Evolutionary conservation across 2,888 invertebrate genomes (phyloP), one percentile per base, ranked within the genome.

Genomic region (Conchocele bisecta): DNA sequence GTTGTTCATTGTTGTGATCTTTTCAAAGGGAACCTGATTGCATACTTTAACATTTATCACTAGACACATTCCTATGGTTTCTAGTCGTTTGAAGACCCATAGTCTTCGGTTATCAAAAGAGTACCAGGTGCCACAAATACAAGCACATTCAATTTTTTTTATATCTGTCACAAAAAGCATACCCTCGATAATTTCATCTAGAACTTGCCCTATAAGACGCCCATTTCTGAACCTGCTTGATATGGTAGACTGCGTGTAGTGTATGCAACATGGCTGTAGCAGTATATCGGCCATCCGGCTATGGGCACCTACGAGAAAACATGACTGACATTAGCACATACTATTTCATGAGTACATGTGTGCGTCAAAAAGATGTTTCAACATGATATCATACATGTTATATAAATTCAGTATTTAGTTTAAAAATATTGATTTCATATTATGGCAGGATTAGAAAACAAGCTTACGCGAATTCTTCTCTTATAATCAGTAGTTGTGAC

Each of bases 61-160:
- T 1, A 57, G 39, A 15, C 66, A 29, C n/a, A 48, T 41, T 11
- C 57, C 67, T 4, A 71, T 22, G 20, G 37, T 41, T 50, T 75
- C 75, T 17, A 75, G 57, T 31, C 71, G 71, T 44, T 68, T 71
- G 29, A 71, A 68, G 4, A 75, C 64, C 67, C 71, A 75, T n/a
- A 75, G 28, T 26, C 75, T 35, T 17, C 75, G 50, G 53, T 75
- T 75, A 29, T 75, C 75, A 1, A 57, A 53, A n/a, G 68, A 60
- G n/a, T 48, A 59, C 75, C 75, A 75, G 7, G 35, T 1, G 1
- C 48, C 46, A 3, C 58, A 41, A 0, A 68, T 37, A 20, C n/a
- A 20, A 13, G 56, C 41, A 9, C 71, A 67, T 15, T 61, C 44
- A 41, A 75, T 75, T 17, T 20, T 29, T 7, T 59, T 59, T 2